These are phyloP conservation scores for Empidonax traillii DNA, from an alignment of 2,113 vertebrate genomes.

Conservation along the genomic window DNA sequence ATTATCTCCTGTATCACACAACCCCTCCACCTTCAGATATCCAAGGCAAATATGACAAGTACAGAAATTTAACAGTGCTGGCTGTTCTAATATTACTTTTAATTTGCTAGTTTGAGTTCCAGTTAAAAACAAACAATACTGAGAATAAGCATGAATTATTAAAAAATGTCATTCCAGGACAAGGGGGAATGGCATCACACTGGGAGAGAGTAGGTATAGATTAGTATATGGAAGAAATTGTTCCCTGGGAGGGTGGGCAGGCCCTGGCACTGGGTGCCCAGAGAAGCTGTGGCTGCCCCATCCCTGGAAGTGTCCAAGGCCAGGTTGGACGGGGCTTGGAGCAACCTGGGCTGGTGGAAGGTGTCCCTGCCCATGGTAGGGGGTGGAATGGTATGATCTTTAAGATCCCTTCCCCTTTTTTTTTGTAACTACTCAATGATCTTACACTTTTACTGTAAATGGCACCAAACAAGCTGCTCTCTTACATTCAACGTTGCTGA, in stretches of 20 bases:
- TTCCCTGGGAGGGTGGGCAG: background rate
- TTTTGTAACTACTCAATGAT: background rate
- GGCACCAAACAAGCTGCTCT: background rate
- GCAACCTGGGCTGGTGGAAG: background rate
- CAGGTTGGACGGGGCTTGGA: background rate
- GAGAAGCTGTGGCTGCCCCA: background rate
- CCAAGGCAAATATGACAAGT: background rate
- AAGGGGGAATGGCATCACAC: fast-evolving
- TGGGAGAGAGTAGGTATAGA: fast-evolving
- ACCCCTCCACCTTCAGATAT: background rate
- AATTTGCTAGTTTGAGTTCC: background rate
- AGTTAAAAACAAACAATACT: background rate
- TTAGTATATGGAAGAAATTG: background rate
- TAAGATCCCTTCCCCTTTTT: background rate
- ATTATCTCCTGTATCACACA: slow-evolving; percentile 50
- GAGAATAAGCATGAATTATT: background rate
- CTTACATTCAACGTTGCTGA: background rate
- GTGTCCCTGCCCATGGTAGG: background rate
- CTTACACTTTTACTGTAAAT: background rate
- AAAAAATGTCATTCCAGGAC: background rate
- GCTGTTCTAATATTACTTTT: background rate
- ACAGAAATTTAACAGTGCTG: background rate
- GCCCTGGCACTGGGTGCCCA: background rate
- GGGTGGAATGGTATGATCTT: background rate
- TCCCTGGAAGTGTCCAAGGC: background rate